A percentile compares a stretch with the other conserved stretches of the same genome.
These are phyloP conservation scores for Tachuris rubrigastra DNA, from an alignment of 2,113 vertebrate species.

Conservation along the genomic window DNA sequence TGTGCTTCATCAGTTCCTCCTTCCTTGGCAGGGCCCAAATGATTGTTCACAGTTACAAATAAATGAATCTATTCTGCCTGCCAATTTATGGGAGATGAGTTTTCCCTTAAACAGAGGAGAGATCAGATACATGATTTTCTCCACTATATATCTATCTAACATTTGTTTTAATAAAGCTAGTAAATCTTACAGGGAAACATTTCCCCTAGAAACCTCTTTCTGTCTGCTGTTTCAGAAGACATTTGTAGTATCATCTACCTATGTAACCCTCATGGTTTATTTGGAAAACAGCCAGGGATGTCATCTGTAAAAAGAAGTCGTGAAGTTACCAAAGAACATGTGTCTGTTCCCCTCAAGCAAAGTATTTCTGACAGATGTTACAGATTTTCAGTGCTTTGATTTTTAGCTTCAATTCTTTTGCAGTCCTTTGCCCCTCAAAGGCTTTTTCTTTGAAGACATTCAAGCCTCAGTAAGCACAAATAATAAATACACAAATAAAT, in stretches of 20 bases:
- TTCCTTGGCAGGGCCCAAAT: not conserved
- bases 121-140: not conserved
- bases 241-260: not conserved
- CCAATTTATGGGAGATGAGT: not conserved
- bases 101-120: not conserved
- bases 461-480: not conserved
- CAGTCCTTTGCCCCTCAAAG: not conserved
- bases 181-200: not conserved
- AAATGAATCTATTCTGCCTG: not conserved
- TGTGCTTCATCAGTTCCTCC: not conserved
- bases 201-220: not conserved
- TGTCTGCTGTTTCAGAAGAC: not conserved
- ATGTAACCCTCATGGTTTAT: not conserved
- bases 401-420: not conserved
- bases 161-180: not conserved
- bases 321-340: not conserved
- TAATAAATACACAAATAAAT: not conserved
- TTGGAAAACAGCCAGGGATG: not conserved
- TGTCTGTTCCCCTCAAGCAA: not conserved
- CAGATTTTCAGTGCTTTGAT: not conserved
- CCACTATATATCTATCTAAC: not conserved
- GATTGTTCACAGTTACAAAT: not conserved
- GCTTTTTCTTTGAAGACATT: not conserved
- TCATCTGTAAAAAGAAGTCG: not conserved
- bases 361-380: not conserved